Evolutionary conservation across 2,888 invertebrate species (phyloP).

Genomic region (Pedicia rivosa): DNA sequence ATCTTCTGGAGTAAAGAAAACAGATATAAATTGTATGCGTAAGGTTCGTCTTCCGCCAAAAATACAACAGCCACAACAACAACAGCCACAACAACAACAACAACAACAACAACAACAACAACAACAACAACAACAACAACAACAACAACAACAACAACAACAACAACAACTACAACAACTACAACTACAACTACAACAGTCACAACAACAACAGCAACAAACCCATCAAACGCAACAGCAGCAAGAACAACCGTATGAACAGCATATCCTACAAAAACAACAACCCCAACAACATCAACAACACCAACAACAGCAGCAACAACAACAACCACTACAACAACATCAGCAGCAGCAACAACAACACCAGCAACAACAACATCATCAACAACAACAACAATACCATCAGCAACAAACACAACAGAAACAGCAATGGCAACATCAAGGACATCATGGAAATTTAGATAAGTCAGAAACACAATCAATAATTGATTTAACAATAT

Average conservation of each 20-base stretch:
- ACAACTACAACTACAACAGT: background rate
- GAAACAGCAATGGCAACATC: background rate
- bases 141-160: too few relatives aligned
- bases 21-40: too few relatives aligned
- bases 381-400: background rate
- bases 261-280: too few relatives aligned
- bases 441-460: too few relatives aligned
- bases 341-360: background rate
- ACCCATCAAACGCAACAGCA: background rate
- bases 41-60: background rate
- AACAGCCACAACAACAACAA: background rate
- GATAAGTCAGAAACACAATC: background rate
- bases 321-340: too few relatives aligned
- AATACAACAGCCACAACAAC: background rate
- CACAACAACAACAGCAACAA: background rate
- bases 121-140: background rate
- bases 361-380: background rate
- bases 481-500: constrained; percentile 7
- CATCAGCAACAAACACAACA: background rate
- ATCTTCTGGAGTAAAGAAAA: too few relatives aligned
- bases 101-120: background rate
- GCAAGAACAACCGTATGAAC: background rate
- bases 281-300: background rate
- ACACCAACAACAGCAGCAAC: background rate
- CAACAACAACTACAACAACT: background rate